Evolutionary conservation across 2,113 vertebrate genomes (phyloP), one percentile per base, ranked within the genome.

Genomic region (Nyctibius bracteatus): DNA sequence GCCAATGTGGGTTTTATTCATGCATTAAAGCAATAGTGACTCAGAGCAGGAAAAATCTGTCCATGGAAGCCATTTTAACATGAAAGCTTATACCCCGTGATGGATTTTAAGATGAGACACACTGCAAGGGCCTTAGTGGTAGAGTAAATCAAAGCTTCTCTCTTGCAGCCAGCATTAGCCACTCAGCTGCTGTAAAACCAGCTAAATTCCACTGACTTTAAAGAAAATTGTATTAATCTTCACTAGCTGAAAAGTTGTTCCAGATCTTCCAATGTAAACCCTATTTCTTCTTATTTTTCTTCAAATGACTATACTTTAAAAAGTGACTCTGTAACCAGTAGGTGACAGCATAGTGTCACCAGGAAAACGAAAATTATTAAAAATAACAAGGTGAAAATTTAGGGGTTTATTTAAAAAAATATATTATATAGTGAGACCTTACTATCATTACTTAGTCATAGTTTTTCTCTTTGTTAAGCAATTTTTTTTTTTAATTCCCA

Each of bases 321-420:
- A 79, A 74, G 6, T 41, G 18, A 35, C 14, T 72, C 59, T 91
- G 9, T 55, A 91, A 57, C 86, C 86, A 86, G 84, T 58, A 95
- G 94, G 71, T 96, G 94, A 96, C 93, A 93, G 78, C 66, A 91
- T 49, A 77, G 78, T 82, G 66, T 75, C 74, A 80, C 44, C 10
- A 39, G 74, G 54, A 85, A 88, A 95, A 90, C 18, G 5, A 28
- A 47, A 90, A 79, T 72, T 59, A 58, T 39, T 73, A 54, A 87
- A 91, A 31, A 12, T 61, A 52, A 11, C 8, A 79, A 25, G 4
- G 39, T 54, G 12, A 78, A 92, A 65, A 78, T 43, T 43, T 14
- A 43, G 41, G 14, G 41, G 41, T n/a, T n/a, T n/a, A n/a, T n/a
- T n/a, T n/a, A n/a, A n/a, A n/a, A n/a, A n/a, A n/a, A n/a, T n/a